Conservation (phyloP, 2,113 vertebrate species). For the Regulus satrapa region DNA sequence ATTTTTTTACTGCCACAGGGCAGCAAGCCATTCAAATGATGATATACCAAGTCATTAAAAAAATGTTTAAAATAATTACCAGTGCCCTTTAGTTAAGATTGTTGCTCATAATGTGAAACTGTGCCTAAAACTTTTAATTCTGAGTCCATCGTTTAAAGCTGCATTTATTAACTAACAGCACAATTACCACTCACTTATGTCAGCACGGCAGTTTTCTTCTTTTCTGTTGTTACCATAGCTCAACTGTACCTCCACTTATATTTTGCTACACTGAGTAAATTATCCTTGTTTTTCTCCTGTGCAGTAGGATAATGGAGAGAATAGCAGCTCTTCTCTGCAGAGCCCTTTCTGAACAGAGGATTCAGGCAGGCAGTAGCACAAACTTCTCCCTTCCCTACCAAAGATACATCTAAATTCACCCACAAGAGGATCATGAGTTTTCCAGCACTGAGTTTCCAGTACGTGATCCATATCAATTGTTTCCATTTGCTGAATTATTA, state of each 20-base stretch:
- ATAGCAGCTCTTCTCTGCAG: not conserved
- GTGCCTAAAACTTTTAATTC: not conserved
- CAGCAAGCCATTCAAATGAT: not conserved
- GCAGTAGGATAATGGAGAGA: not conserved
- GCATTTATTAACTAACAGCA: not conserved
- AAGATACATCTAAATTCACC: not conserved
- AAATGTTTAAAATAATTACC: not conserved
- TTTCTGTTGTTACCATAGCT: not conserved
- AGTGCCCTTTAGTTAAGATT: no score
- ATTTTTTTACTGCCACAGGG: not conserved
- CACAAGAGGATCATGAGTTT: not conserved
- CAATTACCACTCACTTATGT: not conserved
- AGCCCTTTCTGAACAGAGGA: not conserved
- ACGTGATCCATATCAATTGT: not conserved
- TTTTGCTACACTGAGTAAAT: not conserved
- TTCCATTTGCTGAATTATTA: not conserved
- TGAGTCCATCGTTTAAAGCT: not conserved
- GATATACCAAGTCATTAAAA: not conserved
- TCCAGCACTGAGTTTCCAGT: not conserved
- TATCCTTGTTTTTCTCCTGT: not conserved
- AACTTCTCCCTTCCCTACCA: not conserved
- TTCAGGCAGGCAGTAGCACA: not conserved
- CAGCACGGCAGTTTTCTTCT: not conserved
- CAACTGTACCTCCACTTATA: not conserved
- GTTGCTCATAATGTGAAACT: not conserved